phyloP scores from a whole-genome alignment of 2,113 vertebrate species.

The Pseudorhombus dupliciocellatus region DNA sequence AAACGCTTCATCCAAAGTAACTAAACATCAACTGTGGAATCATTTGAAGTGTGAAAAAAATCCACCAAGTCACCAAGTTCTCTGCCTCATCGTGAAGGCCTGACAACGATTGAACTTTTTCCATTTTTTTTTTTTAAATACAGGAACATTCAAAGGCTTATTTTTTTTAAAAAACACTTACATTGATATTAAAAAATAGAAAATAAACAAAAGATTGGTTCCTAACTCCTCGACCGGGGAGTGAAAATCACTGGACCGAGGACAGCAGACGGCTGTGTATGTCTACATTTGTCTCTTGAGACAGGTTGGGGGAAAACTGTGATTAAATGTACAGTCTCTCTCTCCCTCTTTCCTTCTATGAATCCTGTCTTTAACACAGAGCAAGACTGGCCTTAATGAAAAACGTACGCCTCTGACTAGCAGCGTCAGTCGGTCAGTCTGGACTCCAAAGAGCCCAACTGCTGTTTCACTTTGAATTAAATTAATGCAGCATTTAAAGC shows the following conservation, averaged over 20 bases:
- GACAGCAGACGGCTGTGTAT: constrained; percentile 17
- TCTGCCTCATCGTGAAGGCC: constrained; percentile 46
- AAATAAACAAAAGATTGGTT: constrained; percentile 31
- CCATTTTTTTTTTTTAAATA: constrained; percentile 55
- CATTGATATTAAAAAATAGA: constrained; percentile 41
- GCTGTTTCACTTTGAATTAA: constrained; percentile 28
- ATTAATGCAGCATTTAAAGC: constrained; percentile 48
- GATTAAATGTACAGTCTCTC: constrained; percentile 1
- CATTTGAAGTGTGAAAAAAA: constrained; percentile 54
- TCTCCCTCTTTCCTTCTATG: constrained; percentile 16
- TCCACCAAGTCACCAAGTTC: constrained; percentile 41
- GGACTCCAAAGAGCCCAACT: constrained; percentile 11
- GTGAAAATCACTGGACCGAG: constrained; percentile 44
- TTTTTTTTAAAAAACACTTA: constrained; percentile 40
- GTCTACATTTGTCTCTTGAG: constrained; percentile 34
- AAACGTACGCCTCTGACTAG: constrained; percentile 19
- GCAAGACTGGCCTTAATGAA: constrained; percentile 34
- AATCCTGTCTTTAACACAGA: constrained; percentile 4
- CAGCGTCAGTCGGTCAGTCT: neutral
- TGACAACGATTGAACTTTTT: constrained; percentile 28
- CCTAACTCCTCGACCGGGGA: constrained; percentile 45
- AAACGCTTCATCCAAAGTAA: constrained; percentile 39
- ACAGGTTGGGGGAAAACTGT: constrained; percentile 19
- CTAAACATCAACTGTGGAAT: constrained; percentile 62
- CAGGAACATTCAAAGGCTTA: constrained; percentile 51